Evolutionary conservation across 2,888 invertebrate species (phyloP), one percentile per base, ranked within the genome.

Genomic region (Ochropleura leucogaster): DNA sequence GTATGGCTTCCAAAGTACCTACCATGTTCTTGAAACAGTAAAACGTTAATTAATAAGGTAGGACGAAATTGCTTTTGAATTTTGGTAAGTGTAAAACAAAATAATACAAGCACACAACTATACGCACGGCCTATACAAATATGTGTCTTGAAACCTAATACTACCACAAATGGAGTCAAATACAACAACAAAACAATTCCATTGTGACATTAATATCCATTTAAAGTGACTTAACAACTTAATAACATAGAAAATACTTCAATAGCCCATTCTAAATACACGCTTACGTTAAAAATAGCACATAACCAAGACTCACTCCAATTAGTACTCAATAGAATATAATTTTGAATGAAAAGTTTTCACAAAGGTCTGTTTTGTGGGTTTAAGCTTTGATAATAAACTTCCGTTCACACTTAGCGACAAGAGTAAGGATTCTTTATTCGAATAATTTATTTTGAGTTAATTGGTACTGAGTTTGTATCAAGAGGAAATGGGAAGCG

Each of bases 231-330:
- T 65, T 30, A 78, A 68, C 57, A 81, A 82, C 77, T 82, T 42
- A 30, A 20, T 63, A 84, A 16, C 68, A 49, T n/a, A 46, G 53
- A 67, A 81, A 72, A 57, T 51, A 60, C 42, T 82, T 70, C 44
- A 77, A 62, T 53, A 49, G 69, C 42, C 67, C 53, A 70, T 77
- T 82, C 47, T 70, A 63, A 30, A 30, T 51, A 69, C 67, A 60
- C 82, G 63, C n/a, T 12, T n/a, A 0, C 16, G 60, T 65, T 85
- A 70, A 85, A 82, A 82, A 78, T 72, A 78, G n/a, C 55, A 53
- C 51, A 44, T 72, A 53, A 68, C 68, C 53, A 64, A 51, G 47
- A n/a, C 72, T 64, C 44, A 20, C 68, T 69, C 30, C 40, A 85
- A 72, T 72, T 57, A 67, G n/a, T 20, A 63, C 2, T 12, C n/a